These are phyloP conservation scores for Holothuria scabra DNA, from an alignment of 53 echinoderm and acorn worm genomes.

Conservation along the genomic window DNA sequence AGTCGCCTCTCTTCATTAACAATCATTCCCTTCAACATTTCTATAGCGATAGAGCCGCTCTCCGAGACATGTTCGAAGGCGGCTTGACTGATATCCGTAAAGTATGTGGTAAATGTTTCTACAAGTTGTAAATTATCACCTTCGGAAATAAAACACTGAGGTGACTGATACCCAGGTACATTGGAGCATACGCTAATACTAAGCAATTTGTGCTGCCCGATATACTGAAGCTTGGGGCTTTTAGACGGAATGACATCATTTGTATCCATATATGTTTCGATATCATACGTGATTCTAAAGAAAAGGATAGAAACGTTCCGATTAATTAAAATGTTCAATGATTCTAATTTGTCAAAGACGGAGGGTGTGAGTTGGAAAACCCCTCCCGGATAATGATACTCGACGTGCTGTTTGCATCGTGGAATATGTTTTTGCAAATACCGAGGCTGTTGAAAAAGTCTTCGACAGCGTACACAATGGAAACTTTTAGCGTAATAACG, in stretches of 20 bases:
- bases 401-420: background rate
- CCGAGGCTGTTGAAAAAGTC: background rate
- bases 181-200: background rate
- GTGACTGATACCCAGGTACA: slow-evolving; percentile 8
- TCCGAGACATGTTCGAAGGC: background rate
- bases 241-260: background rate
- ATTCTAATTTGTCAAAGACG: background rate
- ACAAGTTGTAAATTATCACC: background rate
- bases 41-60: background rate
- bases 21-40: too few relatives aligned
- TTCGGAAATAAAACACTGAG: slow-evolving; percentile 30
- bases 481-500: background rate
- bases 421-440: background rate
- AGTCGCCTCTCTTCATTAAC: background rate
- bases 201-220: slow-evolving; percentile 1
- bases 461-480: background rate
- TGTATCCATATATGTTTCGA: background rate
- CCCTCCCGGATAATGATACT: background rate
- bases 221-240: background rate
- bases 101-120: slow-evolving; percentile 5
- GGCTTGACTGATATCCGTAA: slow-evolving; percentile 7
- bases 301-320: too few relatives aligned
- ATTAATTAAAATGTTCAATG: too few relatives aligned
- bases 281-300: background rate
- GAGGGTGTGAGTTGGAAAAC: background rate